Conservation (phyloP, 2,113 vertebrate species). For the Ammodytes dubius region DNA sequence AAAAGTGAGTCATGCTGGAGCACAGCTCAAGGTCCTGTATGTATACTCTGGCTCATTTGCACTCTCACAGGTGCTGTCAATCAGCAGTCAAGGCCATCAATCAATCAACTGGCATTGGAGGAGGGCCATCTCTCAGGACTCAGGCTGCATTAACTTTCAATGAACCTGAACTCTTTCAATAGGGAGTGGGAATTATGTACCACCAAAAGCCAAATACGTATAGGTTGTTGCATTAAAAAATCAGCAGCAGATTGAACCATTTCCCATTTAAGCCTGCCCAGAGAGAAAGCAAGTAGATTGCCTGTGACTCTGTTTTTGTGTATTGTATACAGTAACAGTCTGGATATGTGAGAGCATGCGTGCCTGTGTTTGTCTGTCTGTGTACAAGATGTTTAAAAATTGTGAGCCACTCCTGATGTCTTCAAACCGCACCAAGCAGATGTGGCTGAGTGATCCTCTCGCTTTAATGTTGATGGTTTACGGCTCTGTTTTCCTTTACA, state of each 20-base stretch:
- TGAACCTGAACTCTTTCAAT: neutral
- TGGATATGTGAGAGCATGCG: constrained; percentile 19
- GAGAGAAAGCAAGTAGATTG: neutral
- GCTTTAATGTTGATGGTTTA: constrained; percentile 41
- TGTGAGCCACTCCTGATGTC: constrained; percentile 43
- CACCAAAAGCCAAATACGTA: neutral
- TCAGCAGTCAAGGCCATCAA: constrained; percentile 52
- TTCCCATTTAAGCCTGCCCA: neutral
- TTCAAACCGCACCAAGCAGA: constrained; percentile 57
- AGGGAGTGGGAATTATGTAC: neutral
- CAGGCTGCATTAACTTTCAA: neutral
- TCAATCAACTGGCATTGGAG: constrained; percentile 16
- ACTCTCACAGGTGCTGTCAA: constrained; percentile 58
- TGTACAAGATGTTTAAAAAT: constrained; percentile 32
- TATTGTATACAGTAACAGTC: neutral
- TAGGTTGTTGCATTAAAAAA: constrained; percentile 3
- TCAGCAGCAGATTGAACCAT: constrained; percentile 19
- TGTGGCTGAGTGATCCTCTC: constrained; percentile 44
- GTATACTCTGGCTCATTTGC: constrained; percentile 37
- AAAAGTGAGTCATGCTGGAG: neutral
- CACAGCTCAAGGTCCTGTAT: neutral
- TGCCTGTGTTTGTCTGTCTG: constrained; percentile 31
- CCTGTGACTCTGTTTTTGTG: neutral
- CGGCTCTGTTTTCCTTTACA: constrained; percentile 59
- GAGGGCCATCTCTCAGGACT: neutral